Percentiles rank a stretch among this genome's conserved stretches.
phyloP scores from a whole-genome alignment of 2,888 invertebrate genomes.

The Drosophila koepferae region DNA sequence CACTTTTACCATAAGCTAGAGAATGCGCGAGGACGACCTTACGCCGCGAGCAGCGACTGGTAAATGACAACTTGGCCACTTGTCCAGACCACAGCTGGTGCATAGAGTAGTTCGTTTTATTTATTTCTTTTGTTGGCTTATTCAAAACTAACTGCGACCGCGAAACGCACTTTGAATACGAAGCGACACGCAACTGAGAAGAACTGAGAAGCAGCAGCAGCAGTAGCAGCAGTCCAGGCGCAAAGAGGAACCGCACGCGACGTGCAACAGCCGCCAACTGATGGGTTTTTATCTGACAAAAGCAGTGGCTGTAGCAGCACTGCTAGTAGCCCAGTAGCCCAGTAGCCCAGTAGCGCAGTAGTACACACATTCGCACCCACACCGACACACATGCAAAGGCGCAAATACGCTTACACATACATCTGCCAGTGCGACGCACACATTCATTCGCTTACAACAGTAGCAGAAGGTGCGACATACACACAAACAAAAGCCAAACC shows the following conservation, averaged over 20 bases:
- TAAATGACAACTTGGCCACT: constrained; percentile 55
- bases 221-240: constrained; percentile 22
- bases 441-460: background rate
- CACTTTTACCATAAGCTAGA: constrained; percentile 1
- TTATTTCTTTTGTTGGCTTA: constrained; percentile 32
- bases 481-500: constrained; percentile 24
- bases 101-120: constrained; percentile 27
- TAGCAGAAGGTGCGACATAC: constrained; percentile 12
- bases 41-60: constrained; percentile 52
- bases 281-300: constrained; percentile 70
- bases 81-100: constrained; percentile 37
- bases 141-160: constrained; percentile 40
- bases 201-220: constrained; percentile 7
- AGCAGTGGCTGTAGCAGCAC: constrained; percentile 24
- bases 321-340: background rate
- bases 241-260: constrained; percentile 72
- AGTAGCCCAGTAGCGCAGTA: constrained; percentile 14
- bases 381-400: constrained; percentile 35
- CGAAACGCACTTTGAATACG: constrained; percentile 55
- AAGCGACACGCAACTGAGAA: constrained; percentile 15
- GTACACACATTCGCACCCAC: constrained; percentile 52
- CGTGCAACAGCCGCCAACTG: constrained; percentile 81
- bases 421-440: background rate
- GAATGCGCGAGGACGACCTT: constrained; percentile 52
- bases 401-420: constrained; percentile 4